Conservation (phyloP, 2,797 vertebrate genomes). For the Catharus ustulatus region DNA sequence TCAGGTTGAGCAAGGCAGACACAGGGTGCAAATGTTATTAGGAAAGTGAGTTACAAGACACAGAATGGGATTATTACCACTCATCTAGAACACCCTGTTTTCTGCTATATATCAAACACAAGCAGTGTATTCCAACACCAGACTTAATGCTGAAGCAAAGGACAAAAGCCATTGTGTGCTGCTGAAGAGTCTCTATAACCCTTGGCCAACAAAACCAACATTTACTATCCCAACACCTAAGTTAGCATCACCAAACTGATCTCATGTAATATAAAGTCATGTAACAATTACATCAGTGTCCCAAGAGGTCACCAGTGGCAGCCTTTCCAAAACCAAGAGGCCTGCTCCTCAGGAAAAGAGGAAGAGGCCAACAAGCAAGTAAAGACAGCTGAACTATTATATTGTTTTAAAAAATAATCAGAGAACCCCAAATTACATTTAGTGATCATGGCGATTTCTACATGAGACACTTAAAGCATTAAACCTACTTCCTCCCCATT, state of each 20-base stretch:
- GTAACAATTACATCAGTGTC: neutral
- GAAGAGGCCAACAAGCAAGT: accelerated
- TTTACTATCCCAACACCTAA: accelerated
- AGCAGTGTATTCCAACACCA: neutral
- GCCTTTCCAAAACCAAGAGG: neutral
- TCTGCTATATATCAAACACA: neutral
- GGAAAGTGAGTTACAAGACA: neutral
- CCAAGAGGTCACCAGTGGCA: neutral
- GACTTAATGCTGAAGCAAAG: neutral
- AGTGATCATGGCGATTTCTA: accelerated
- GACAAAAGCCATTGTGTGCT: accelerated
- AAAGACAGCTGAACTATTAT: accelerated
- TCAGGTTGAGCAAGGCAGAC: neutral
- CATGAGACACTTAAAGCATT: neutral
- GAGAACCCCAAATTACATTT: accelerated
- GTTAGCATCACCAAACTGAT: accelerated
- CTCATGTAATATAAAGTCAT: neutral
- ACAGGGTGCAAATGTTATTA: accelerated
- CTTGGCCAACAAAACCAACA: neutral
- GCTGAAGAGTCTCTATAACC: neutral
- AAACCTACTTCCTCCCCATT: neutral
- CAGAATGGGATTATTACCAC: too few relatives aligned
- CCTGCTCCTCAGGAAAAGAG: neutral
- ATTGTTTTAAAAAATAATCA: too few relatives aligned
- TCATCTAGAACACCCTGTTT: accelerated